Percentiles rank a stretch among this genome's conserved stretches.
phyloP scores from a whole-genome alignment of 92 coral and sea anemone genomes.

The Pocillopora grandis region DNA sequence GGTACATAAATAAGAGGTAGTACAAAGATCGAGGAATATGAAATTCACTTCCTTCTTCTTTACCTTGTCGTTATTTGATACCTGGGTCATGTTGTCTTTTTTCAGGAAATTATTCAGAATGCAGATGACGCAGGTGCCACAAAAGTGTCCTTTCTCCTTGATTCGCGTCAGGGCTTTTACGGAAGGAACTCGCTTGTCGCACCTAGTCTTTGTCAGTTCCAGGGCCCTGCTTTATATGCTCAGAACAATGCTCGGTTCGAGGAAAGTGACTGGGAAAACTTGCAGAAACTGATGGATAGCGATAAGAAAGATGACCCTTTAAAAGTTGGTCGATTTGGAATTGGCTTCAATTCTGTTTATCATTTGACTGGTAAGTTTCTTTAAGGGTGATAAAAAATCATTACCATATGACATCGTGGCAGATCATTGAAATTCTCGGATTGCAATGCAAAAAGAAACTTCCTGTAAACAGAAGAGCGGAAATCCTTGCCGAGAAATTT shows the following conservation, averaged over 20 bases:
- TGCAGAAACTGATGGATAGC: slow-evolving; percentile 84
- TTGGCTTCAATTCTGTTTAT: slow-evolving; percentile 89
- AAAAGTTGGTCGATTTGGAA: slow-evolving; percentile 95
- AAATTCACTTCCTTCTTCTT: too few species aligned
- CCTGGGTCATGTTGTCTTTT: too few species aligned
- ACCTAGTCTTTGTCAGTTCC: slow-evolving; percentile 72
- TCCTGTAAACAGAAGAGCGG: too few species aligned
- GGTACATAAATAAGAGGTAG: too few species aligned
- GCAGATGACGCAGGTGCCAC: slow-evolving; percentile 94
- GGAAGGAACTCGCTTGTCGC: slow-evolving; percentile 63
- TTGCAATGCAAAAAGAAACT: too few species aligned
- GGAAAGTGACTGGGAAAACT: slow-evolving; percentile 83
- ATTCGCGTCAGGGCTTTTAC: slow-evolving; percentile 65
- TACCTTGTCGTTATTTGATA: too few species aligned
- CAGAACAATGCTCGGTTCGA: slow-evolving; percentile 79
- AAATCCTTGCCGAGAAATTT: too few species aligned
- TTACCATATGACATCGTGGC: too few species aligned
- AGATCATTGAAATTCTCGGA: too few species aligned
- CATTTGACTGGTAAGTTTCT: slow-evolving; percentile 79
- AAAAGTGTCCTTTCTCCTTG: slow-evolving; percentile 74
- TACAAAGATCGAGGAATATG: too few species aligned
- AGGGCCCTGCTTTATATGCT: slow-evolving; percentile 87
- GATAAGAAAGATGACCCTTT: slow-evolving; percentile 87
- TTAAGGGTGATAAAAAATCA: neutral
- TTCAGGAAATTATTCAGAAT: slow-evolving; percentile 88